Percentiles rank a stretch among this genome's conserved stretches.
phyloP scores from a whole-genome alignment of 2,113 vertebrate species.

The Grammomys dolichurus region DNA sequence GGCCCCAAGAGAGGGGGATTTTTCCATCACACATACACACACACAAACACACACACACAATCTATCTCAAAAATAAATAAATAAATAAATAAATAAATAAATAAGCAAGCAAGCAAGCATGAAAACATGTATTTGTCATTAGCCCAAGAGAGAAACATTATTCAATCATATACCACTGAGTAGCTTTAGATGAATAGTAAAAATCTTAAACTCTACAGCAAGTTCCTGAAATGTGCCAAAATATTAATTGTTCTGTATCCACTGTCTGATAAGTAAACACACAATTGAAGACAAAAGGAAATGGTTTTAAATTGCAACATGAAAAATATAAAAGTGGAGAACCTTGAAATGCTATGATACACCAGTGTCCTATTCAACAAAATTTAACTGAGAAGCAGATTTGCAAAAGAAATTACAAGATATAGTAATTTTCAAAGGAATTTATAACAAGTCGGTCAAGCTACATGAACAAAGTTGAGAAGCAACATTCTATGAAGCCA shows the following conservation, averaged over 20 bases:
- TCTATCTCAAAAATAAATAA: not conserved
- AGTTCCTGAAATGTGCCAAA: slow-evolving; percentile 26
- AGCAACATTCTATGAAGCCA: not conserved
- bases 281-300: slow-evolving; percentile 53
- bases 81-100: not conserved
- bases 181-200: slow-evolving; percentile 12
- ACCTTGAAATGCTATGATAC: slow-evolving; percentile 30
- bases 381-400: slow-evolving; percentile 1
- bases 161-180: not conserved
- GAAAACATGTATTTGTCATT: slow-evolving; percentile 27
- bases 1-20: not conserved
- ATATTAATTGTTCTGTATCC: slow-evolving; percentile 35
- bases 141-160: slow-evolving; percentile 34
- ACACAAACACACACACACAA: too few relatives aligned
- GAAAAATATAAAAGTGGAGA: slow-evolving; percentile 60
- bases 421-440: slow-evolving; percentile 27
- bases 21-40: too few relatives aligned
- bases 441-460: slow-evolving; percentile 7
- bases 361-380: slow-evolving; percentile 34
- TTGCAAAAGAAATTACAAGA: slow-evolving; percentile 42
- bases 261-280: slow-evolving; percentile 49
- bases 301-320: slow-evolving; percentile 43
- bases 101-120: not conserved
- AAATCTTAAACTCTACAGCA: slow-evolving; percentile 45
- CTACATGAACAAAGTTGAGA: slow-evolving; percentile 18